These are phyloP conservation scores for Motacilla alba DNA, from an alignment of 2,113 vertebrate species.

Conservation along the genomic window DNA sequence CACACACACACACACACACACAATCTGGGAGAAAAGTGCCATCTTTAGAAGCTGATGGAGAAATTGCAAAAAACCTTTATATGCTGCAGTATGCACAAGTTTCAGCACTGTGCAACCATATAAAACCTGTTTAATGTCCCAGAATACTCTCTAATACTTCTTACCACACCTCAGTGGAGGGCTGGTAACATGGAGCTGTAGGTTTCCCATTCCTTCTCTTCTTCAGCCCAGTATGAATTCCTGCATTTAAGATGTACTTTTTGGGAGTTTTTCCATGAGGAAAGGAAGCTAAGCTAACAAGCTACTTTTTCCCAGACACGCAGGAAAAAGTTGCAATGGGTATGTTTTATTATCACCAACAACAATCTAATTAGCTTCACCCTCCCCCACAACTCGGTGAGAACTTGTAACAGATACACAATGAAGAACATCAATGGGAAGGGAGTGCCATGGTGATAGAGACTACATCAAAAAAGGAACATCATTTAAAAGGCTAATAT, in stretches of 20 bases:
- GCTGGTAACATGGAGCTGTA: not conserved
- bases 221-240: not conserved
- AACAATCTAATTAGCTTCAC: constrained; percentile 46
- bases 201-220: not conserved
- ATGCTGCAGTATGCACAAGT: not conserved
- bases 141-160: not conserved
- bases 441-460: not conserved
- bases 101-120: not conserved
- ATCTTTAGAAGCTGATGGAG: not conserved
- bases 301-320: not conserved
- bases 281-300: not conserved
- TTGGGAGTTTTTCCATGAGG: not conserved
- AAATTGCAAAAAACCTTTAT: not conserved
- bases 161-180: not conserved
- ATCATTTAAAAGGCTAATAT: constrained; percentile 33
- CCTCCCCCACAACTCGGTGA: not conserved
- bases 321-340: not conserved
- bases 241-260: not conserved
- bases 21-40: not conserved
- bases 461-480: constrained; percentile 11
- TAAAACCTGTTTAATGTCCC: not conserved
- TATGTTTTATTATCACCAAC: not conserved
- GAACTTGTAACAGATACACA: constrained; percentile 20
- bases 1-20: not conserved
- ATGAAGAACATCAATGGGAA: constrained; percentile 7